A percentile compares a stretch with the other conserved stretches of the same genome.
Evolutionary conservation across 1,140 invertebrate species (phyloP).

Genomic region (Mizuhopecten yessoensis): DNA sequence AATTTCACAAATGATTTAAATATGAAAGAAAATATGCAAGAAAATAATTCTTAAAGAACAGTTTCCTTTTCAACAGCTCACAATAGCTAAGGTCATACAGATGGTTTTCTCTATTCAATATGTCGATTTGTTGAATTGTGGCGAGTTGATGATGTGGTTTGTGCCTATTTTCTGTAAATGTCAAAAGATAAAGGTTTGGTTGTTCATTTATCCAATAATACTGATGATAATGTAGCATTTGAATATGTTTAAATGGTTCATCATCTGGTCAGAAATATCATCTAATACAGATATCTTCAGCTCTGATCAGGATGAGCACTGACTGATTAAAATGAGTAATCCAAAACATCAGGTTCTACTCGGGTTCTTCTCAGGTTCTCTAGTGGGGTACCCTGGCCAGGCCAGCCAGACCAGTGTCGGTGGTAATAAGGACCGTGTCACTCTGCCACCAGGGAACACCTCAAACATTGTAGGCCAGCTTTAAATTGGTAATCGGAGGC

Average conservation of each 20-base stretch:
- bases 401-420: neutral
- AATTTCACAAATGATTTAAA: too few relatives aligned
- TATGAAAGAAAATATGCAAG: neutral
- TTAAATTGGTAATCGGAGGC: constrained; percentile 10
- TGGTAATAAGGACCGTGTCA: neutral
- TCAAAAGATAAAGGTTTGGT: neutral
- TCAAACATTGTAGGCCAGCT: neutral
- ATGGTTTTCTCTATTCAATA: too few relatives aligned
- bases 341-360: neutral
- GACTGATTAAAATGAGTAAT: neutral
- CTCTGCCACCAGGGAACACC: neutral
- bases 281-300: constrained; percentile 4
- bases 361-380: neutral
- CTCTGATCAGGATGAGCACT: neutral
- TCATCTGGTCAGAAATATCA: neutral
- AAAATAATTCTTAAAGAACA: too few relatives aligned
- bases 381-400: neutral
- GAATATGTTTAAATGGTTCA: constrained; percentile 21
- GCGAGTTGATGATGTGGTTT: neutral
- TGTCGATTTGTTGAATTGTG: too few relatives aligned
- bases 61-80: too few relatives aligned
- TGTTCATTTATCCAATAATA: neutral
- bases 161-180: neutral
- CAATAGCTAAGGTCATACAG: neutral
- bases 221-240: neutral